phyloP scores from a whole-genome alignment of 1,140 invertebrate genomes.

The Listronotus bonariensis region DNA sequence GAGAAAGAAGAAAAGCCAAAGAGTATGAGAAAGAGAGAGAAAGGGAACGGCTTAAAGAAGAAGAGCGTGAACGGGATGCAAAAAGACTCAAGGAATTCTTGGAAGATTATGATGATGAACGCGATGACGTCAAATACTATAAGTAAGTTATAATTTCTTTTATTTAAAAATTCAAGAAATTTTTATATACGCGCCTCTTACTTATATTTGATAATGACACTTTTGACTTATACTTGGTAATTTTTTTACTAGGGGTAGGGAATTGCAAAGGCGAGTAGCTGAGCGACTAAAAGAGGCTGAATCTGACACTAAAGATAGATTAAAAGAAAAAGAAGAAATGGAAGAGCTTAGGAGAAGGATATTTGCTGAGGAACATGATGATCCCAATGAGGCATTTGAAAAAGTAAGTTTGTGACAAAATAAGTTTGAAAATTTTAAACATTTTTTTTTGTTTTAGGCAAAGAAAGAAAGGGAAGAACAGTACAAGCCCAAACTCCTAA shows the following conservation, averaged over 20 bases:
- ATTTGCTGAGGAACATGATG: constrained; percentile 76
- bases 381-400: constrained; percentile 83
- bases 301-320: constrained; percentile 84
- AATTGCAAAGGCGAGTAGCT: constrained; percentile 83
- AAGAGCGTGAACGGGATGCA: constrained; percentile 86
- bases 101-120: constrained; percentile 98
- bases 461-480: constrained; percentile 79
- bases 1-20: constrained; percentile 90
- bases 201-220: too few species aligned
- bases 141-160: constrained; percentile 64
- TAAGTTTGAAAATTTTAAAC: background rate
- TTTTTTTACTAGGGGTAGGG: constrained; percentile 71
- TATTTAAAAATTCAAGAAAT: constrained; percentile 1
- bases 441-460: constrained; percentile 56
- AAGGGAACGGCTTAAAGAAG: constrained; percentile 80
- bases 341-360: constrained; percentile 86
- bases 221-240: background rate
- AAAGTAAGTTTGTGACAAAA: constrained; percentile 59
- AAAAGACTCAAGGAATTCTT: constrained; percentile 95
- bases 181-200: too few species aligned
- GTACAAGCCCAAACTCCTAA: constrained; percentile 79
- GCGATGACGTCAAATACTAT: constrained; percentile 96
- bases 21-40: constrained; percentile 91
- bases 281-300: constrained; percentile 93
- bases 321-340: constrained; percentile 89